Conservation (phyloP, 2,888 invertebrate genomes). For the Lasioglossum villosulum region DNA sequence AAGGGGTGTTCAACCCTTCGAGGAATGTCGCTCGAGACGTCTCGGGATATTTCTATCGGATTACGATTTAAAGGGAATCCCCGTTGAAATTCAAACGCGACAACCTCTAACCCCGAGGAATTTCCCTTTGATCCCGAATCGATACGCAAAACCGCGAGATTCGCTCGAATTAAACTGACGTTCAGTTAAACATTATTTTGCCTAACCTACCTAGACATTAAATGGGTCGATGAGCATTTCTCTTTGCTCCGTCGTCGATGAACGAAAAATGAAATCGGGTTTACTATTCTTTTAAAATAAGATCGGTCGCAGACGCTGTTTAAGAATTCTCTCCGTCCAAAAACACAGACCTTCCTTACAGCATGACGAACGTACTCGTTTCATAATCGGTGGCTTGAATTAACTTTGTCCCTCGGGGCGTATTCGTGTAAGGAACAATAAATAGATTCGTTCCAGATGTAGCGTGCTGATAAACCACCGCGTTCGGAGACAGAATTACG, state of each 20-base stretch:
- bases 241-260: background rate
- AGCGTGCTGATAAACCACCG: background rate
- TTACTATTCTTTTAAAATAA: background rate
- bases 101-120: background rate
- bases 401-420: background rate
- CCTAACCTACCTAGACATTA: background rate
- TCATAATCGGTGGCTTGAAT: background rate
- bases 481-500: background rate
- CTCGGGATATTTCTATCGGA: slow-evolving; percentile 64
- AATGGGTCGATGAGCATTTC: background rate
- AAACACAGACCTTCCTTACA: background rate
- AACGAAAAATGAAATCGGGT: too few relatives aligned
- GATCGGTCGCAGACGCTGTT: background rate
- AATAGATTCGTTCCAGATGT: background rate
- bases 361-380: background rate
- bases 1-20: slow-evolving; percentile 66
- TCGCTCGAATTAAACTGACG: background rate
- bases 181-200: background rate
- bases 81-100: slow-evolving; percentile 40
- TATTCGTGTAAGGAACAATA: background rate
- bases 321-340: background rate
- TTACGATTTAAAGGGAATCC: slow-evolving; percentile 64
- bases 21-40: slow-evolving; percentile 58
- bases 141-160: background rate
- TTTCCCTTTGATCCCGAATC: slow-evolving; percentile 33